A percentile compares a stretch with the other conserved stretches of the same genome.
These are phyloP conservation scores for Cyclargus thomasi DNA, from an alignment of 1,140 invertebrate species.

Conservation along the genomic window DNA sequence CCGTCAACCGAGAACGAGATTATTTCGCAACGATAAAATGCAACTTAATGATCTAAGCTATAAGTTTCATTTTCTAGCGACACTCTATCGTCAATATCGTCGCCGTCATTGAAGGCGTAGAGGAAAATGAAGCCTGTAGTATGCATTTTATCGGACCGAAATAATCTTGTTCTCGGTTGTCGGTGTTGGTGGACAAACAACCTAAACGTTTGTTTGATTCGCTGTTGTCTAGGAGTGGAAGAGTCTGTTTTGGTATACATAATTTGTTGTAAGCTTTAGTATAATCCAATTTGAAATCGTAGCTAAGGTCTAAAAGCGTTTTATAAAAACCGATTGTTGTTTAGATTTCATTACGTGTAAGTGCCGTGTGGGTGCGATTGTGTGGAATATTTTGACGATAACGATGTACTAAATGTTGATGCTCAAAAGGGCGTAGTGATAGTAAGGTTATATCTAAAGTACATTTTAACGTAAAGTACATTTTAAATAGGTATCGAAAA, in stretches of 20 bases:
- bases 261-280: neutral
- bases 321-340: neutral
- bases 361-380: slow-evolving; percentile 19
- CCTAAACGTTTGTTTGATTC: too few species aligned
- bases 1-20: too few species aligned
- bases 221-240: neutral
- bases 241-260: neutral
- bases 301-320: neutral
- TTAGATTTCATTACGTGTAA: slow-evolving; percentile 8
- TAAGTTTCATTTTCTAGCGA: too few species aligned
- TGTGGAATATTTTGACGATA: slow-evolving; percentile 10
- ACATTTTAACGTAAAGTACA: neutral
- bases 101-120: too few species aligned
- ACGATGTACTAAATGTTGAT: slow-evolving; percentile 14
- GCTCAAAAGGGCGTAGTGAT: slow-evolving; percentile 13
- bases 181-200: too few species aligned
- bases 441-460: neutral
- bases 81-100: too few species aligned
- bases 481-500: too few species aligned
- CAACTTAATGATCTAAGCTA: too few species aligned
- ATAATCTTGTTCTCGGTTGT: too few species aligned
- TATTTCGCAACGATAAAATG: too few species aligned
- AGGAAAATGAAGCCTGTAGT: too few species aligned
- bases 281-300: neutral
- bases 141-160: too few species aligned